Evolutionary conservation across 1,140 invertebrate species (phyloP).

Genomic region (Diabrotica virgifera): DNA sequence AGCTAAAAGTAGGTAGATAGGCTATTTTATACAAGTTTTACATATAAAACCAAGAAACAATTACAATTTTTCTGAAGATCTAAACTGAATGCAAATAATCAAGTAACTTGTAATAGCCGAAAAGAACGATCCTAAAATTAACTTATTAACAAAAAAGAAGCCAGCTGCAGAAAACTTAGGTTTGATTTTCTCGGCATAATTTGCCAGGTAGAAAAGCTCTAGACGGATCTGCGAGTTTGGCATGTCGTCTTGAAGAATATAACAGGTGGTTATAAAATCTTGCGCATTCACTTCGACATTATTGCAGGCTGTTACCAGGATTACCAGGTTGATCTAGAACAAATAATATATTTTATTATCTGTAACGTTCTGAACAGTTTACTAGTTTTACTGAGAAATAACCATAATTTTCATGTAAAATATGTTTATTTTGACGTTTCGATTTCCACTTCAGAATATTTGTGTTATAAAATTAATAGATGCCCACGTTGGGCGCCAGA

Average conservation of each 20-base stretch:
- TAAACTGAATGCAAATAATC: conserved; percentile 22
- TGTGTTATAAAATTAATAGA: no score
- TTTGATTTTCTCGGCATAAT: conserved; percentile 7
- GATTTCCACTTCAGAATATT: no score
- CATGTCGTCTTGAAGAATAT: conserved; percentile 21
- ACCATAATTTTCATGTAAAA: no score
- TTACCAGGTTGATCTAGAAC: not conserved
- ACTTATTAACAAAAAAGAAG: conserved; percentile 13
- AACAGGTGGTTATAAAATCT: conserved; percentile 18
- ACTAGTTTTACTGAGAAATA: no score
- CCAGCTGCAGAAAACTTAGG: conserved; percentile 16
- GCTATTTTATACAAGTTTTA: no score
- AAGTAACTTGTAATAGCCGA: conserved; percentile 13
- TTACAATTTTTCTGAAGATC: not conserved
- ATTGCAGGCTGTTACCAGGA: not conserved
- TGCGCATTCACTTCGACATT: conserved; percentile 4
- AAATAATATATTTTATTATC: not conserved
- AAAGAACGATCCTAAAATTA: conserved; percentile 6
- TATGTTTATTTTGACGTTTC: no score
- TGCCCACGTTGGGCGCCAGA: no score
- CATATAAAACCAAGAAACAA: no score
- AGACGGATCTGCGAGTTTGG: not conserved
- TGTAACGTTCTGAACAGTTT: no score
- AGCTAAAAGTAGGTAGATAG: no score
- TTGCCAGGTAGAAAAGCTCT: conserved; percentile 6